Conservation (phyloP, 2,797 vertebrate species). For the Loris lydekkerianus region DNA sequence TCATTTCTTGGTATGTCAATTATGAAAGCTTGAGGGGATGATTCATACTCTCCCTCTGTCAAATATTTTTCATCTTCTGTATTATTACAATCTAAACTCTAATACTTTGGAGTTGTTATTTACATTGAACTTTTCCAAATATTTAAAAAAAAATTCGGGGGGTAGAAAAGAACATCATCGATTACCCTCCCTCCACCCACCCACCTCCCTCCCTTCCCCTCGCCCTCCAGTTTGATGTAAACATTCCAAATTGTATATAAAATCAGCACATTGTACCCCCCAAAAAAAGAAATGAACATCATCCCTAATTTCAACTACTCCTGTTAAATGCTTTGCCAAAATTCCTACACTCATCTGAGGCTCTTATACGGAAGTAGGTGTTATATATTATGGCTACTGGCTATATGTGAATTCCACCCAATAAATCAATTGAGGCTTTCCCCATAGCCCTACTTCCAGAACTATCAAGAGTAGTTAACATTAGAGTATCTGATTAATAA, state of each 20-base stretch:
- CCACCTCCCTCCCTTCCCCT: too few relatives aligned
- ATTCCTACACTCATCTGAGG: background rate
- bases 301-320: background rate
- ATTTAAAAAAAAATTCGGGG: background rate
- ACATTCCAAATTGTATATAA: too few relatives aligned
- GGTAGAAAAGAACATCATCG: background rate
- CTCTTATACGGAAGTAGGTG: background rate
- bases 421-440: constrained; percentile 65
- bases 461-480: constrained; percentile 77
- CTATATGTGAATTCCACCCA: constrained; percentile 48
- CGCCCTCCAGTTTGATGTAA: too few relatives aligned
- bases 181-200: too few relatives aligned
- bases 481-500: constrained; percentile 74
- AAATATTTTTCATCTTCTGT: constrained; percentile 26
- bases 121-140: constrained; percentile 46
- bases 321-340: background rate
- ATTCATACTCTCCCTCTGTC: background rate
- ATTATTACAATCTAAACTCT: background rate
- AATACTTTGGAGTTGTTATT: constrained; percentile 48
- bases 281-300: constrained; percentile 28
- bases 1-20: constrained; percentile 39
- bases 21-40: constrained; percentile 40
- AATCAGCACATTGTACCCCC: too few relatives aligned
- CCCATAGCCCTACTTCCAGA: constrained; percentile 59
- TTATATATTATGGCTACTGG: constrained; percentile 46